phyloP scores from a whole-genome alignment of 1,140 invertebrate species.

The Drosophila parabipectinata region DNA sequence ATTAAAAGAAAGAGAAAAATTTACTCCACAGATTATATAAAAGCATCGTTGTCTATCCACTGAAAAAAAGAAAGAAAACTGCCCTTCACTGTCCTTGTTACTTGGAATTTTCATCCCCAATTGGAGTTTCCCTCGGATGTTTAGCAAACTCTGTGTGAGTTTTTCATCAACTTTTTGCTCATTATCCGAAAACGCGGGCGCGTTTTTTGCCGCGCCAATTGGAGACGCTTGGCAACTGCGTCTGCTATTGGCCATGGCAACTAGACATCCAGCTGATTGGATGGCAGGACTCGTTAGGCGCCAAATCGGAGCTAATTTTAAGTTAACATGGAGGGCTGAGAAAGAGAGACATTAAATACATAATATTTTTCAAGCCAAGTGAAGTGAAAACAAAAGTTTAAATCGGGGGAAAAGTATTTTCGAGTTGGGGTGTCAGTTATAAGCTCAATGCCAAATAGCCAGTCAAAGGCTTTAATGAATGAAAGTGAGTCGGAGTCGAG shows the following conservation, averaged over 20 bases:
- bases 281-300: conserved; percentile 46
- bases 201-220: conserved; percentile 71
- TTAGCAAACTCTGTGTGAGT: conserved; percentile 52
- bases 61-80: not conserved
- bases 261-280: conserved; percentile 64
- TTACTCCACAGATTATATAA: not conserved
- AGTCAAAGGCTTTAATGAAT: conserved; percentile 58
- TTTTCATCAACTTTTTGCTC: conserved; percentile 69
- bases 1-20: not conserved
- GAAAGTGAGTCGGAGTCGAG: conserved; percentile 55
- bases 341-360: not conserved
- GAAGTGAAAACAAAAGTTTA: not conserved
- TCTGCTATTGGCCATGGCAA: conserved; percentile 65
- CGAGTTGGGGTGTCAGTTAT: conserved; percentile 34
- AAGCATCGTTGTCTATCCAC: not conserved
- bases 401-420: not conserved
- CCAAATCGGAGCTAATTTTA: conserved; percentile 22
- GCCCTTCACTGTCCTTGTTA: not conserved
- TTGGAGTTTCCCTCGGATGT: conserved; percentile 29
- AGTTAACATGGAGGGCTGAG: not conserved
- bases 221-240: conserved; percentile 63
- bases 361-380: not conserved
- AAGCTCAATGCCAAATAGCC: conserved; percentile 57
- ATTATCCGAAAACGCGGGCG: conserved; percentile 70
- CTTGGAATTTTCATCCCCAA: conserved; percentile 13